Evolutionary conservation across 2,113 vertebrate genomes (phyloP).

Genomic region (Festucalex cinctus): DNA sequence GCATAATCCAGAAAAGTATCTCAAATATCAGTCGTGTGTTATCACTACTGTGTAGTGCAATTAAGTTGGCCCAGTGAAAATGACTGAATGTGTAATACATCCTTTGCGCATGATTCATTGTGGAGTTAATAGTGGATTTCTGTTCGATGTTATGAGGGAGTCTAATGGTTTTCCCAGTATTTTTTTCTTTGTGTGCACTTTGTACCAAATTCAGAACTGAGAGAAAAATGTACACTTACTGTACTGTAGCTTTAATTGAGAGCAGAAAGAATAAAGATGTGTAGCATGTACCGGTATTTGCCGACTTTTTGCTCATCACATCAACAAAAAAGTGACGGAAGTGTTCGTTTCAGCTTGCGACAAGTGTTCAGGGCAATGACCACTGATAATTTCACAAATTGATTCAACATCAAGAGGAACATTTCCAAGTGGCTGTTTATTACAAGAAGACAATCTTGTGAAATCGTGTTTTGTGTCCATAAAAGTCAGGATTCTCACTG

Average conservation of each 20-base stretch:
- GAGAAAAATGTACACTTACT: not conserved
- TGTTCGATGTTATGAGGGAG: too few species aligned
- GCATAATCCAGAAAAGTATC: not conserved
- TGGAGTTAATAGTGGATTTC: not conserved
- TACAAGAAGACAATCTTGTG: not conserved
- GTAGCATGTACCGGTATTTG: not conserved
- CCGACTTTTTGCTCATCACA: too few species aligned
- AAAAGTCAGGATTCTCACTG: not conserved
- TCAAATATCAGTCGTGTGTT: not conserved
- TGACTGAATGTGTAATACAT: not conserved
- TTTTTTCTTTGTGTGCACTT: too few species aligned
- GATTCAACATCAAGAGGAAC: too few species aligned
- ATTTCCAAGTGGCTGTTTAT: not conserved
- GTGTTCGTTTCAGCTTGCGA: too few species aligned
- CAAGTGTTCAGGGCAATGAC: too few species aligned
- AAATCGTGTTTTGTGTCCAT: not conserved
- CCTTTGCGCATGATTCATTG: not conserved
- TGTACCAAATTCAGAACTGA: too few species aligned
- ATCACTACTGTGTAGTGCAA: not conserved
- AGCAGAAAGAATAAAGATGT: not conserved
- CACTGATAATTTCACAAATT: too few species aligned
- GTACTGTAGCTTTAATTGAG: not conserved
- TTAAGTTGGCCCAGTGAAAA: not conserved
- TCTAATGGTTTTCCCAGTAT: too few species aligned
- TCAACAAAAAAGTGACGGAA: too few species aligned